phyloP scores from a whole-genome alignment of 2,888 invertebrate genomes.

The Rhamnusium bicolor region DNA sequence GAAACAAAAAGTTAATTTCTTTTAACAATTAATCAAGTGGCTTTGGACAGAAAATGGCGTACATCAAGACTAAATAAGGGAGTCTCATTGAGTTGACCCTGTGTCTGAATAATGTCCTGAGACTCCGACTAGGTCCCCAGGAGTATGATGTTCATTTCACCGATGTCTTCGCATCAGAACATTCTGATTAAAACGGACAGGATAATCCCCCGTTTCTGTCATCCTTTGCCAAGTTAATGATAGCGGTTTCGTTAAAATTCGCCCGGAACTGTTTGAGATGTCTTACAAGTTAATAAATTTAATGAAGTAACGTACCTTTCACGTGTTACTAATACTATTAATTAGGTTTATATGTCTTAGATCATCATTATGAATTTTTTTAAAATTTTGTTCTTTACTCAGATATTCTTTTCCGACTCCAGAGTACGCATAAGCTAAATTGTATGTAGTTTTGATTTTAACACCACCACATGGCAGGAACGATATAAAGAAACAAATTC shows the following conservation, averaged over 20 bases:
- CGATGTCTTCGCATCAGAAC: conserved; percentile 53
- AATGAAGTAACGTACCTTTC: neutral
- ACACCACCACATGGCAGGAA: too few species aligned
- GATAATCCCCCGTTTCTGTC: conserved; percentile 49
- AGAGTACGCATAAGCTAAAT: too few species aligned
- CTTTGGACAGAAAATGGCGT: conserved; percentile 20
- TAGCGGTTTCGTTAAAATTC: conserved; percentile 27
- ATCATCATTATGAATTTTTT: too few species aligned
- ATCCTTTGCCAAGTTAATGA: conserved; percentile 34
- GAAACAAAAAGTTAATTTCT: conserved; percentile 33
- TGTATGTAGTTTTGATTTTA: too few species aligned
- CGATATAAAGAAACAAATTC: too few species aligned
- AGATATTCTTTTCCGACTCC: too few species aligned
- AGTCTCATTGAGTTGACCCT: conserved; percentile 20
- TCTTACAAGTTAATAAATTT: conserved; percentile 11
- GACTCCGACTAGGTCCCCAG: conserved; percentile 43
- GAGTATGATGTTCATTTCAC: conserved; percentile 50
- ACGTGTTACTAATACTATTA: neutral
- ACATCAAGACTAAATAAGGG: conserved; percentile 18
- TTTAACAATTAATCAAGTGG: conserved; percentile 32
- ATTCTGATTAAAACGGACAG: conserved; percentile 53
- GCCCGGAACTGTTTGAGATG: neutral
- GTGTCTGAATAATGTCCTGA: conserved; percentile 46
- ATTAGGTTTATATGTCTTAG: too few species aligned
- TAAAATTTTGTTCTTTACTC: too few species aligned